Conservation (phyloP, 2,113 vertebrate species). For the Gavialis gangeticus region DNA sequence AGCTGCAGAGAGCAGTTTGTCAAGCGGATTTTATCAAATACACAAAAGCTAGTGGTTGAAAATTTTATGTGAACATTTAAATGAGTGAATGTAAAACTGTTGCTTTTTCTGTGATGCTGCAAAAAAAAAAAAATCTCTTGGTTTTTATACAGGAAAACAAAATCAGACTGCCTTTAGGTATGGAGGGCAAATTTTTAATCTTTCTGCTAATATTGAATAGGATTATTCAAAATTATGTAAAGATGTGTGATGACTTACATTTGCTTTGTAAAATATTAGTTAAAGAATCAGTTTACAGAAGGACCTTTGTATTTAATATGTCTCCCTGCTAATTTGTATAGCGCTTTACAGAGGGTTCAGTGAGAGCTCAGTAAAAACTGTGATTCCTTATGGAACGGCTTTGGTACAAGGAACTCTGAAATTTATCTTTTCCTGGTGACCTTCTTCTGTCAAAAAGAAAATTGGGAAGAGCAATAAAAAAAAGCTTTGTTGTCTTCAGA, state of each 20-base stretch:
- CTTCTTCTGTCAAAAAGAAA: conserved; percentile 51
- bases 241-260: conserved; percentile 88
- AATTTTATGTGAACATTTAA: conserved; percentile 76
- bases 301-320: conserved; percentile 87
- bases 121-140: conserved; percentile 71
- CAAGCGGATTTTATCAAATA: conserved; percentile 75
- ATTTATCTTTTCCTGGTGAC: conserved; percentile 57
- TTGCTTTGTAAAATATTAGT: conserved; percentile 94
- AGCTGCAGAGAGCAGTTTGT: conserved; percentile 45
- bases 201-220: conserved; percentile 84
- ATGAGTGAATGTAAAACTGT: conserved; percentile 80
- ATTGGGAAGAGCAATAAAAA: conserved; percentile 70
- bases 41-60: conserved; percentile 73
- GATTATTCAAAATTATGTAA: conserved; percentile 91
- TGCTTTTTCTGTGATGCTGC: conserved; percentile 81
- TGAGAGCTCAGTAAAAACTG: conserved; percentile 46
- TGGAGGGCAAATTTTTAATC: conserved; percentile 81
- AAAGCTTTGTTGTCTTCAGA: conserved; percentile 56
- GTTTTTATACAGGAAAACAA: conserved; percentile 83
- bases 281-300: conserved; percentile 83
- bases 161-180: conserved; percentile 77
- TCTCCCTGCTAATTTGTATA: conserved; percentile 80
- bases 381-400: conserved; percentile 44
- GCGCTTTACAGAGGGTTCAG: conserved; percentile 54
- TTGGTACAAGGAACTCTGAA: conserved; percentile 59